Conservation (phyloP, 2,888 invertebrate species). For the Caenorhabditis afra region DNA sequence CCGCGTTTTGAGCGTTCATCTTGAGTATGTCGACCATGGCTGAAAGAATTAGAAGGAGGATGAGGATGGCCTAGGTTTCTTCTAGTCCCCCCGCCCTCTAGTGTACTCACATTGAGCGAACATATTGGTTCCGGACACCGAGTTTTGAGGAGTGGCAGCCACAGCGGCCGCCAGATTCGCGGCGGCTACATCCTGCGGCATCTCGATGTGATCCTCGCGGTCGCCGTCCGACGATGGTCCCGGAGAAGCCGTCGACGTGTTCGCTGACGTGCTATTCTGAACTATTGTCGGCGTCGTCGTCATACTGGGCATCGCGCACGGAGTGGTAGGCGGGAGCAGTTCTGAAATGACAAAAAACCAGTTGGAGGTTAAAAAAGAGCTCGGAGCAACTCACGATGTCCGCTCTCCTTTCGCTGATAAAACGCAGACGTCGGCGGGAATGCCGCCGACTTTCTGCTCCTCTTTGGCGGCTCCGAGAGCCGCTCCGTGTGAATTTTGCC, state of each 20-base stretch:
- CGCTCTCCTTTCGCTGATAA: slow-evolving; percentile 67
- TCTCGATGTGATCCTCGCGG: slow-evolving; percentile 17
- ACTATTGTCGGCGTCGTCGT: too few relatives aligned
- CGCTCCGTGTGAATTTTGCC: slow-evolving; percentile 57
- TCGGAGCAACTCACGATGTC: slow-evolving; percentile 34
- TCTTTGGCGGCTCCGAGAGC: slow-evolving; percentile 52
- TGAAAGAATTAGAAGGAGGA: too few relatives aligned
- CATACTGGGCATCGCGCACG: not conserved
- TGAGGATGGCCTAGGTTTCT: too few relatives aligned
- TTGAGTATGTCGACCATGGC: slow-evolving; percentile 69
- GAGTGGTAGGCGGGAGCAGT: slow-evolving; percentile 19
- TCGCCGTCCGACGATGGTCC: slow-evolving; percentile 65
- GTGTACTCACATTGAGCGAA: slow-evolving; percentile 47
- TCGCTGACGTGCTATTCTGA: slow-evolving; percentile 13
- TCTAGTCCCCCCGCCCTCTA: not conserved
- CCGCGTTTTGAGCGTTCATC: slow-evolving; percentile 63
- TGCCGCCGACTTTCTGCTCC: slow-evolving; percentile 51
- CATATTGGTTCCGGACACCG: slow-evolving; percentile 20
- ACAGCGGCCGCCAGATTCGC: not conserved
- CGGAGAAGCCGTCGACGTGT: slow-evolving; percentile 54
- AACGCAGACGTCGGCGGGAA: slow-evolving; percentile 60
- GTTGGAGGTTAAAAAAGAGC: not conserved
- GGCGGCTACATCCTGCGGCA: slow-evolving; percentile 10
- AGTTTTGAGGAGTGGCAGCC: slow-evolving; percentile 13
- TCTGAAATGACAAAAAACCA: slow-evolving; percentile 3